Percentiles rank a stretch among this genome's conserved stretches.
Evolutionary conservation across 2,113 vertebrate species (phyloP).

Genomic region (Polypterus senegalus): DNA sequence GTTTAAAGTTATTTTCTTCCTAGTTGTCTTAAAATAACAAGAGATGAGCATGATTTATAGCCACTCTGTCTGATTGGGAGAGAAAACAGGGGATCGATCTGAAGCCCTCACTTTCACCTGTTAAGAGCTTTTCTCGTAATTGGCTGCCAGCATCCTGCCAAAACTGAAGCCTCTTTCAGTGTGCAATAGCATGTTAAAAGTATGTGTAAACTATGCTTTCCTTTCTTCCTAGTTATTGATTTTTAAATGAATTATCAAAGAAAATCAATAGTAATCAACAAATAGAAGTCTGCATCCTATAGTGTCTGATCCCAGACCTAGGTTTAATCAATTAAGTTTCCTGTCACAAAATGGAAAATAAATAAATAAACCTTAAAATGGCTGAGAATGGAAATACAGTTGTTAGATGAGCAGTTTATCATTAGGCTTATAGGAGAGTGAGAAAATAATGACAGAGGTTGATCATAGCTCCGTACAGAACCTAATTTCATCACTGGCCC

Average conservation of each 20-base stretch:
- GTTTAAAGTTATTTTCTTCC: constrained; percentile 62
- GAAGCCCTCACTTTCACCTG: constrained; percentile 72
- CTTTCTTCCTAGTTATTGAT: constrained; percentile 89
- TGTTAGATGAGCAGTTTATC: constrained; percentile 57
- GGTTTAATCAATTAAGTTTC: constrained; percentile 66
- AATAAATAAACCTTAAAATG: constrained; percentile 60
- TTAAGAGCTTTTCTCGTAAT: constrained; percentile 96
- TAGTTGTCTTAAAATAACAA: constrained; percentile 64
- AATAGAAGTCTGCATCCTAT: constrained; percentile 69
- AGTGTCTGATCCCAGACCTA: constrained; percentile 62
- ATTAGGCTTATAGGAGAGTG: constrained; percentile 30
- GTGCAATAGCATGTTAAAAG: constrained; percentile 72
- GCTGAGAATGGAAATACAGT: constrained; percentile 56
- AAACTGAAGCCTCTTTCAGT: constrained; percentile 56
- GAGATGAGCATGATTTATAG: constrained; percentile 93
- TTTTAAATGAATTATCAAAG: constrained; percentile 95
- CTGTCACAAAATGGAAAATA: constrained; percentile 57
- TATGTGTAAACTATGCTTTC: constrained; percentile 84
- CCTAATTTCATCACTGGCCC: constrained; percentile 12
- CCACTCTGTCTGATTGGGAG: constrained; percentile 95
- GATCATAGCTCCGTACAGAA: constrained; percentile 20
- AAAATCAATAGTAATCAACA: constrained; percentile 99
- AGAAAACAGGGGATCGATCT: constrained; percentile 81
- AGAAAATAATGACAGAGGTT: constrained; percentile 29
- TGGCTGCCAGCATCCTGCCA: constrained; percentile 72